phyloP scores from a whole-genome alignment of 2,888 invertebrate species.

The Mamestra brassicae region DNA sequence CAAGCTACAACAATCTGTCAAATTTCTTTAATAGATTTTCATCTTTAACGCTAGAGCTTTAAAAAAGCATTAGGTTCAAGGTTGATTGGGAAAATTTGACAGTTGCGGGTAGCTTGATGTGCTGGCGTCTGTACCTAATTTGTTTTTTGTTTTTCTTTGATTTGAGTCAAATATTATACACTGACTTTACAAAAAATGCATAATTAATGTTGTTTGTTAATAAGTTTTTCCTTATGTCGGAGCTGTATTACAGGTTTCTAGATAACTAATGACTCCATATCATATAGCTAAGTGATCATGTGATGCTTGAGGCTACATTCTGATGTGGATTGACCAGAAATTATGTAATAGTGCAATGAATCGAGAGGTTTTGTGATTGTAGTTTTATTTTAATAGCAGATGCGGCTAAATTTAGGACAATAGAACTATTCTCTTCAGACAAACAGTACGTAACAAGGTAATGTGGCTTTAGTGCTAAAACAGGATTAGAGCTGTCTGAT shows the following conservation, averaged over 20 bases:
- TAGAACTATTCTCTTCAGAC: neutral
- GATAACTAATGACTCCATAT: constrained; percentile 6
- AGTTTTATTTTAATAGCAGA: neutral
- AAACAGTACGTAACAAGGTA: neutral
- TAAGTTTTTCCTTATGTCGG: constrained; percentile 31
- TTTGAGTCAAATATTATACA: neutral
- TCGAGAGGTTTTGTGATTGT: neutral
- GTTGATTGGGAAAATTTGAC: too few species aligned
- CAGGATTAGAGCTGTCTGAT: too few species aligned
- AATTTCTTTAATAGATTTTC: too few species aligned
- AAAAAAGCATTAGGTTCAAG: too few species aligned
- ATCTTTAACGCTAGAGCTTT: too few species aligned
- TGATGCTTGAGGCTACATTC: constrained; percentile 4
- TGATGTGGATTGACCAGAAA: constrained; percentile 7
- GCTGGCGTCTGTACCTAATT: too few species aligned
- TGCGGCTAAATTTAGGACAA: neutral
- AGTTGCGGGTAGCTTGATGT: too few species aligned
- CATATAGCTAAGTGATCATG: neutral
- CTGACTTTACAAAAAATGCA: constrained; percentile 17
- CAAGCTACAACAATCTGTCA: too few species aligned
- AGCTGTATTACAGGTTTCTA: constrained; percentile 34
- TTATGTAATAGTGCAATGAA: neutral
- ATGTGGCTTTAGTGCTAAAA: too few species aligned
- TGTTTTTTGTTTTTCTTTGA: neutral
- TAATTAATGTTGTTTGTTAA: constrained; percentile 11